These are phyloP conservation scores for Drosophila willistoni DNA, from an alignment of 1,140 invertebrate species.

Conservation along the genomic window DNA sequence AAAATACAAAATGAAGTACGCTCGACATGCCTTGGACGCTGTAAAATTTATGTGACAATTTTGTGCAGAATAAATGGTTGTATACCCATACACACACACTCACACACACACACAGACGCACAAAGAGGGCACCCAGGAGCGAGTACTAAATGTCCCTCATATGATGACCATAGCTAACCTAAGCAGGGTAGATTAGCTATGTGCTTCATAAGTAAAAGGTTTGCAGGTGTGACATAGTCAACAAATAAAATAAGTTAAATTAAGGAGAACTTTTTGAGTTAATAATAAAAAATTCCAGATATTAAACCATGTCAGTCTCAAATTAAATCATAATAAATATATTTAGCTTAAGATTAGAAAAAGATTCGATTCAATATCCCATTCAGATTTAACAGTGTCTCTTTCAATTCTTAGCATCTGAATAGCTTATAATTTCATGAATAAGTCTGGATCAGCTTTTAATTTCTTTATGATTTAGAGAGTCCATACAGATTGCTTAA, in stretches of 20 bases:
- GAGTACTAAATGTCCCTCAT: constrained; percentile 21
- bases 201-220: not conserved
- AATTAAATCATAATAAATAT: not conserved
- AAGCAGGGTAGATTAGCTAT: constrained; percentile 19
- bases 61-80: constrained; percentile 73
- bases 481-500: too few relatives aligned
- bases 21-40: constrained; percentile 71
- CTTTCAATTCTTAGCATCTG: too few relatives aligned
- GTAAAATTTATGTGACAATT: constrained; percentile 78
- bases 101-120: constrained; percentile 3
- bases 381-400: too few relatives aligned
- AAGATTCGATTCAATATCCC: too few relatives aligned
- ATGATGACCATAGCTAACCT: constrained; percentile 14
- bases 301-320: not conserved
- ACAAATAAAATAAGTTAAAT: too few relatives aligned
- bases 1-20: constrained; percentile 80
- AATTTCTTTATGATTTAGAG: too few relatives aligned
- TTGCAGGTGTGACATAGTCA: not conserved
- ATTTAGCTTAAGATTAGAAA: too few relatives aligned
- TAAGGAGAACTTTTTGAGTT: too few relatives aligned
- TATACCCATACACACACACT: constrained; percentile 34
- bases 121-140: not conserved
- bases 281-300: not conserved
- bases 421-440: too few relatives aligned
- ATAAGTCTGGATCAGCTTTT: too few relatives aligned